Percentiles rank a stretch among this genome's conserved stretches.
Conservation (phyloP, 2,888 invertebrate species). For the Thelaira solivaga region DNA sequence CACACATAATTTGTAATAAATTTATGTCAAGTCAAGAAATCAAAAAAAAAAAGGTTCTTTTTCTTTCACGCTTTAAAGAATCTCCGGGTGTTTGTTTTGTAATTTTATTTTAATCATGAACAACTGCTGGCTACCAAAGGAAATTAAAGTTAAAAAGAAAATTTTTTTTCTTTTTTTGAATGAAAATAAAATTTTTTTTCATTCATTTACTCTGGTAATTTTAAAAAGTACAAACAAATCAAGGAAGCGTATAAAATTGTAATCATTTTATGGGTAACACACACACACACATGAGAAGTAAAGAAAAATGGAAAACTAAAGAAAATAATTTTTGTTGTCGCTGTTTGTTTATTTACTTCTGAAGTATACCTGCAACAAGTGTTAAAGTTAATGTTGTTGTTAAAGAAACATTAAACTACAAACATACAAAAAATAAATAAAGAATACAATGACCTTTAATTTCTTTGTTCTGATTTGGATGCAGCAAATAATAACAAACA, state of each 20-base stretch:
- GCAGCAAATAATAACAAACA: not conserved
- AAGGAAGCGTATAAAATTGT: constrained; percentile 47
- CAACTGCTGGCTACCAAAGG: constrained; percentile 14
- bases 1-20: not conserved
- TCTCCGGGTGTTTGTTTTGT: constrained; percentile 50
- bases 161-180: constrained; percentile 33
- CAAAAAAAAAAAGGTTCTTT: constrained; percentile 44
- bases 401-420: no score
- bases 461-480: not conserved
- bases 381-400: constrained; percentile 3
- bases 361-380: constrained; percentile 24
- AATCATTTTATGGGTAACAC: constrained; percentile 14
- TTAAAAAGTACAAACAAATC: constrained; percentile 36
- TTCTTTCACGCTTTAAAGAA: constrained; percentile 58
- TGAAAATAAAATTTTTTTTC: constrained; percentile 25
- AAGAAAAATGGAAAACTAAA: not conserved
- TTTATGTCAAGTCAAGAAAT: constrained; percentile 14
- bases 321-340: not conserved
- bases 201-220: no score
- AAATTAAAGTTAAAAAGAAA: not conserved
- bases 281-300: no score
- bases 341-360: not conserved
- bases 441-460: constrained; percentile 33
- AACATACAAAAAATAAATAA: no score
- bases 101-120: constrained; percentile 19